Conservation (phyloP, 2,888 invertebrate species). For the Hypomecis atomaria region DNA sequence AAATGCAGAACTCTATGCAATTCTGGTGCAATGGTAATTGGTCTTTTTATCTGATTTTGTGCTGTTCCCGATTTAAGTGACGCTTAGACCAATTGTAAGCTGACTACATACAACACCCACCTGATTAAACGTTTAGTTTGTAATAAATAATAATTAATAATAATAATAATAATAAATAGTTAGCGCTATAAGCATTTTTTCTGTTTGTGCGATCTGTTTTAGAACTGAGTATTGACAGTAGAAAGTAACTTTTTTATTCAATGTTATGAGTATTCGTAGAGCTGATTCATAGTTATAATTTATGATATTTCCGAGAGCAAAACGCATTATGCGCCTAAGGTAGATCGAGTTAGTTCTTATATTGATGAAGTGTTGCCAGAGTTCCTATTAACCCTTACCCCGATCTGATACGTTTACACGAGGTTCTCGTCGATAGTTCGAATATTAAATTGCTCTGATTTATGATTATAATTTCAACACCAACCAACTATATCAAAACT, state of each 20-base stretch:
- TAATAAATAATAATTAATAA: no score
- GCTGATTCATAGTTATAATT: slow-evolving; percentile 1
- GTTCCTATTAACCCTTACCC: slow-evolving; percentile 21
- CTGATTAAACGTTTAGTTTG: no score
- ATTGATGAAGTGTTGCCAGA: slow-evolving; percentile 26
- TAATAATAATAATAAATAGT: no score
- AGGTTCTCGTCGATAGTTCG: slow-evolving; percentile 16
- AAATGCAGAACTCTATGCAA: background rate
- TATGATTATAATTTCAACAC: slow-evolving; percentile 13
- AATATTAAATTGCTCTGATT: slow-evolving; percentile 19
- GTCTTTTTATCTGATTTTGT: background rate
- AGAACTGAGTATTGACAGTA: background rate
- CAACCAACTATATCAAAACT: background rate
- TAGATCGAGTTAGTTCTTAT: slow-evolving; percentile 1
- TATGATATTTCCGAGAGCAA: background rate
- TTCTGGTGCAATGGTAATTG: slow-evolving; percentile 1
- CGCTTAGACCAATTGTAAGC: no score
- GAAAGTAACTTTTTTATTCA: background rate
- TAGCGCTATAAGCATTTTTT: no score
- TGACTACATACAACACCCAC: no score
- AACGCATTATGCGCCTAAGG: background rate
- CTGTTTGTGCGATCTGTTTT: no score
- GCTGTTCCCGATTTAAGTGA: no score
- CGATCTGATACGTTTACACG: slow-evolving; percentile 9
- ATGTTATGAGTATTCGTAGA: background rate